A percentile compares a stretch with the other conserved stretches of the same genome.
Evolutionary conservation across 2,888 invertebrate species (phyloP).

Genomic region (Timema cristinae): DNA sequence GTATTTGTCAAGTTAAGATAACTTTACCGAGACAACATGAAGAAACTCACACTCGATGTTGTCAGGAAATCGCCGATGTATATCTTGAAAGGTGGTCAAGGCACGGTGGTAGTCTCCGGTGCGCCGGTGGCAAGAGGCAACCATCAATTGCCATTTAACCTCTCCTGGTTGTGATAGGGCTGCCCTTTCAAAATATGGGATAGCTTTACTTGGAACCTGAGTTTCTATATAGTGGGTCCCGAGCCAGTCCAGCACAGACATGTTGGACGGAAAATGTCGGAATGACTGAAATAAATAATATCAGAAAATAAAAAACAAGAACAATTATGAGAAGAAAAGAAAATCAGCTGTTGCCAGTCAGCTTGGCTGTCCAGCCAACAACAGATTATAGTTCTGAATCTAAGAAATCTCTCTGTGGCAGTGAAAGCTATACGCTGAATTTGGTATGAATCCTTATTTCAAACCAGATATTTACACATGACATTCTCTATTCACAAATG

Average conservation of each 20-base stretch:
- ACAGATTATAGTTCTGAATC: too few species aligned
- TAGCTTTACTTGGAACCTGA: conserved; percentile 83
- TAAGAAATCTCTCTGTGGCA: too few species aligned
- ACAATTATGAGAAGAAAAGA: neutral
- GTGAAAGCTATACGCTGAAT: too few species aligned
- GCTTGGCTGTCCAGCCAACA: neutral
- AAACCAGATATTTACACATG: too few species aligned
- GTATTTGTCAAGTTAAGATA: too few species aligned
- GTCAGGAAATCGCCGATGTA: conserved; percentile 88
- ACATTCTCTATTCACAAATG: too few species aligned
- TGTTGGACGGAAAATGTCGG: conserved; percentile 65
- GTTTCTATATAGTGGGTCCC: conserved; percentile 86
- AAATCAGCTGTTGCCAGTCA: neutral
- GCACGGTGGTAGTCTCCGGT: conserved; percentile 83
- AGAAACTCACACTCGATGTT: conserved; percentile 77
- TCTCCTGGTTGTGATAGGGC: conserved; percentile 72
- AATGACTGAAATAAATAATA: conserved; percentile 53
- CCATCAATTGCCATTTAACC: conserved; percentile 80
- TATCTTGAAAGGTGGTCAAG: conserved; percentile 74
- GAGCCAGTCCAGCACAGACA: conserved; percentile 80
- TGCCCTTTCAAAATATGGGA: conserved; percentile 76
- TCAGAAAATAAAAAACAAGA: neutral
- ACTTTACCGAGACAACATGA: neutral
- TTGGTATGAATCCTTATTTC: too few species aligned
- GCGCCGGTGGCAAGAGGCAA: conserved; percentile 78